phyloP scores from a whole-genome alignment of 1,140 invertebrate genomes.

The Prorops nasuta region DNA sequence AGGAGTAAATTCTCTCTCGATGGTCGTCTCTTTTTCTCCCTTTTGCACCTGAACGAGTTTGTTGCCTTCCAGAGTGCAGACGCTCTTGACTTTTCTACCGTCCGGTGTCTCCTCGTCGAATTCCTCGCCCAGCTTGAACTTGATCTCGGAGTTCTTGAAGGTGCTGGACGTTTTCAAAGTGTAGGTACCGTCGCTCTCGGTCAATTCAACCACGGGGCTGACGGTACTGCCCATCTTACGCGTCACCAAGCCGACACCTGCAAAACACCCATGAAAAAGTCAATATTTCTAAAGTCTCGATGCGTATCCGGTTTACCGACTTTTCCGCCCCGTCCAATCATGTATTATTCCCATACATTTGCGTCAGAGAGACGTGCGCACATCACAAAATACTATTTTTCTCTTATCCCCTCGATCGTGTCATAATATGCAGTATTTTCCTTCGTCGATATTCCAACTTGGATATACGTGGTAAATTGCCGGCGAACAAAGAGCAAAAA shows the following conservation, averaged over 20 bases:
- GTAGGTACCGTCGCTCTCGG: constrained; percentile 68
- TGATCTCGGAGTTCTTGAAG: constrained; percentile 77
- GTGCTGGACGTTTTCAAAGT: constrained; percentile 76
- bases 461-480: too few species aligned
- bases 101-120: constrained; percentile 86
- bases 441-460: too few species aligned
- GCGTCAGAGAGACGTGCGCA: too few species aligned
- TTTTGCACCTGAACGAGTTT: constrained; percentile 71
- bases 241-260: constrained; percentile 75
- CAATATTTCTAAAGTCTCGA: background rate
- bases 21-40: constrained; percentile 62
- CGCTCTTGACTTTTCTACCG: constrained; percentile 76
- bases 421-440: too few species aligned
- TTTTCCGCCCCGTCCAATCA: too few species aligned
- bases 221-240: constrained; percentile 74
- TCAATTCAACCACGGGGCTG: constrained; percentile 73
- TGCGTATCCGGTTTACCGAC: too few species aligned
- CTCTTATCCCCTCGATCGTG: too few species aligned
- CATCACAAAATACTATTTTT: too few species aligned
- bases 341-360: too few species aligned
- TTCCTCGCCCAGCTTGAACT: constrained; percentile 79
- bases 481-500: too few species aligned
- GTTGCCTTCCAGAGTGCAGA: constrained; percentile 66
- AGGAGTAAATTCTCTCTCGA: constrained; percentile 66
- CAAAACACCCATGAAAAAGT: constrained; percentile 21